Evolutionary conservation across 2,888 invertebrate species (phyloP), one percentile per base, ranked within the genome.

Genomic region (Rotaria magnacalcarata): DNA sequence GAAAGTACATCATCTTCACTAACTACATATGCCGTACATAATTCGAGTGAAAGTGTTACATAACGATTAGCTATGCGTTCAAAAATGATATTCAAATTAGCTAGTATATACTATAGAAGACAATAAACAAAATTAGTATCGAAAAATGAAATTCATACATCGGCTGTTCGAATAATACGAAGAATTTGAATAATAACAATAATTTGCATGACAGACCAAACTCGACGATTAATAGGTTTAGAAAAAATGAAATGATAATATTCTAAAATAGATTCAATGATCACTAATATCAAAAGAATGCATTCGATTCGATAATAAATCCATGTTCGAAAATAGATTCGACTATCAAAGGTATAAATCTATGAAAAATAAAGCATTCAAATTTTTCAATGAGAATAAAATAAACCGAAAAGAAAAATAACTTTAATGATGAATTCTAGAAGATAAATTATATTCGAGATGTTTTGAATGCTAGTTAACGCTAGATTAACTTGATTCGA

Each of bases 41-140:
- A 67, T 67, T 67, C 67, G 6, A 67, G 34, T 19, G 67, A 67
- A 41, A 27, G 67, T 67, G 27, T 67, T 19, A 67, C 67, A 34
- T 67, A 67, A 67, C 27, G 67, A 67, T 67, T 67, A 16, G 67
- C 67, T 67, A 67, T 7, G 19, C 67, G 67, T 67, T 67, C 67
- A 34, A 67, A 19, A 67, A 67, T 16, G 34, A 34, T 67, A 67
- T 41, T 67, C 11, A 67, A 67, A 67, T 67, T 19, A 67, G 16
- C 16, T 27, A 7, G 34, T 67, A 67, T 19, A 27, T 16, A 27
- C 67, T 67, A 67, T n/a, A 11, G 11, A 27, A 60, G 5, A 60
- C 4, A 54, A 54, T 54, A 21, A 54, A 54, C 21, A 21, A 54
- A 21, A 54, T 19, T 54, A 54, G 19, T 21, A 54, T 54, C 19